Evolutionary conservation across 2,113 vertebrate species (phyloP).

Genomic region (Cnemophilus loriae): DNA sequence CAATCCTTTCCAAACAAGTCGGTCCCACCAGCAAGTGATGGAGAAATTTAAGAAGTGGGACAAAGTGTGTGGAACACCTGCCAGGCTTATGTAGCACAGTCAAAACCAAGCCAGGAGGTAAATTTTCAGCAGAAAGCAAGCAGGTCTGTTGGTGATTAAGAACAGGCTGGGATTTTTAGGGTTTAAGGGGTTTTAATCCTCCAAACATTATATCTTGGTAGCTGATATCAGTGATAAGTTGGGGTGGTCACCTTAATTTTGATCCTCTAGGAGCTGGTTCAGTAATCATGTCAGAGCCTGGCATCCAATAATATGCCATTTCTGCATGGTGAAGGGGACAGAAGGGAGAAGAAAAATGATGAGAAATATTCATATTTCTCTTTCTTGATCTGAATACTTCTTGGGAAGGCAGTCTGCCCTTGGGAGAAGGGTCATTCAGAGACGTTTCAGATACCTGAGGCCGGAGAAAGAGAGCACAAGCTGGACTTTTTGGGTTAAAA

Average conservation of each 20-base stretch:
- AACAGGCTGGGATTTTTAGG: not conserved
- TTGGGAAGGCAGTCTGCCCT: not conserved
- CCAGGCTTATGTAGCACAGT: not conserved
- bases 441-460: not conserved
- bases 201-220: rapidly evolving
- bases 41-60: not conserved
- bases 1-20: not conserved
- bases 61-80: not conserved
- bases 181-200: not conserved
- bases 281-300: not conserved
- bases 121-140: not conserved
- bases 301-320: not conserved
- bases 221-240: not conserved
- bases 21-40: not conserved
- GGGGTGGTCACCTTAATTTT: not conserved
- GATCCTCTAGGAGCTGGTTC: not conserved
- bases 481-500: not conserved
- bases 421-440: not conserved
- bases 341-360: not conserved
- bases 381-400: not conserved
- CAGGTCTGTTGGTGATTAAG: not conserved
- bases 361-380: not conserved
- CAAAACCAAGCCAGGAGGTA: not conserved
- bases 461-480: not conserved
- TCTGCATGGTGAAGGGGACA: not conserved